phyloP scores from a whole-genome alignment of 2,113 vertebrate species.

The Vulpes vulpes region DNA sequence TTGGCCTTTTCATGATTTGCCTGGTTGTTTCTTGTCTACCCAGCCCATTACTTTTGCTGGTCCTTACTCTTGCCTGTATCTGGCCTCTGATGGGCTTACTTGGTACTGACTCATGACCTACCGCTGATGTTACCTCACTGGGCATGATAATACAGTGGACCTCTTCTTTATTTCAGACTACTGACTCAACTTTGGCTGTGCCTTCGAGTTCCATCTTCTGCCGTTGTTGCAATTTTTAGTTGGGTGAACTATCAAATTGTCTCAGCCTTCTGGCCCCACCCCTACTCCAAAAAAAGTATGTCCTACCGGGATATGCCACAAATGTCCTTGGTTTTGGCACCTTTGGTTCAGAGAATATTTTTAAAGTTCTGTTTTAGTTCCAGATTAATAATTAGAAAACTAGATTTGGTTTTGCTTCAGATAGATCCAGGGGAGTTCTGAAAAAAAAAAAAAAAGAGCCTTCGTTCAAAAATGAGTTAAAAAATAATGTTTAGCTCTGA shows the following conservation, averaged over 20 bases:
- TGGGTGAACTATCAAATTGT: background rate
- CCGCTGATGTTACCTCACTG: background rate
- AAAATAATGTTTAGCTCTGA: slow-evolving; percentile 17
- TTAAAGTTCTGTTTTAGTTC: slow-evolving; percentile 35
- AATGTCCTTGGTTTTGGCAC: background rate
- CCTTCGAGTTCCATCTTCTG: background rate
- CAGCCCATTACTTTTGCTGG: background rate
- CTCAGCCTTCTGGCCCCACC: background rate
- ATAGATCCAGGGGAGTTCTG: background rate
- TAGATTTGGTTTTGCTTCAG: slow-evolving; percentile 53
- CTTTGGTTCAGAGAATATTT: background rate
- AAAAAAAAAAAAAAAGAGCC: background rate
- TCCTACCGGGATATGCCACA: background rate
- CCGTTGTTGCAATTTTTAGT: background rate
- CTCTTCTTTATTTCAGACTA: background rate
- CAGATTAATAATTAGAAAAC: slow-evolving; percentile 44
- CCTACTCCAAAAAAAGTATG: background rate
- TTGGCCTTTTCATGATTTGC: fast-evolving
- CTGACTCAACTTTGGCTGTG: background rate
- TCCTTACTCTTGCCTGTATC: background rate
- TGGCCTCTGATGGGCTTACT: background rate
- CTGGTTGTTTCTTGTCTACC: background rate
- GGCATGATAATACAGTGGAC: background rate
- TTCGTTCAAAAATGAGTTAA: slow-evolving; percentile 45
- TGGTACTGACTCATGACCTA: background rate